Evolutionary conservation across 2,113 vertebrate genomes (phyloP).

Genomic region (Machaerirhynchus nigripectus): DNA sequence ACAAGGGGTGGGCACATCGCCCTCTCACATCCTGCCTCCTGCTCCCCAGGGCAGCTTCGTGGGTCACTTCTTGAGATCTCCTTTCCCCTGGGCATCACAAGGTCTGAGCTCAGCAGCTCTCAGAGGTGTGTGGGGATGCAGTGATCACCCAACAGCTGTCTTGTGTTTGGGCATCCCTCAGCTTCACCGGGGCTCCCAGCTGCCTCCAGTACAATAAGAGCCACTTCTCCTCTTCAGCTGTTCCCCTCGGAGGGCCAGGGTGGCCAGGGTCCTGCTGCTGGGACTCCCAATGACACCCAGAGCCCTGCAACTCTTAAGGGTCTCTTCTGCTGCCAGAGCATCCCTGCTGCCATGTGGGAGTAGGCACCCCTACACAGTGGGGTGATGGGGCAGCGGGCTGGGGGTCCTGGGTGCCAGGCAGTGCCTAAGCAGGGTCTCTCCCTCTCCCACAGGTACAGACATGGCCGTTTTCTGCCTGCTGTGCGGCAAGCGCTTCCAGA

Average conservation of each 20-base stretch:
- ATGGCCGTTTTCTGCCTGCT: slow-evolving; percentile 99
- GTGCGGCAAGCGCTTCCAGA: slow-evolving; percentile 96
- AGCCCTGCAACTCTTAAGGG: background rate
- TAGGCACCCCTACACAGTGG: background rate
- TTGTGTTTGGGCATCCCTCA: background rate
- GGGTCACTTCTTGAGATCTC: background rate
- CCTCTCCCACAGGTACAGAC: slow-evolving; percentile 81
- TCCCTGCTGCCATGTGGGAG: background rate
- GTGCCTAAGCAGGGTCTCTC: background rate
- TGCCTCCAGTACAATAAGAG: background rate
- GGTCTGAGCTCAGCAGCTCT: background rate
- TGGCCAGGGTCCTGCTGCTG: too few relatives aligned
- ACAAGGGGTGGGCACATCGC: fast-evolving
- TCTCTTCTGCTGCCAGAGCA: background rate
- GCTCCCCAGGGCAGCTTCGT: fast-evolving
- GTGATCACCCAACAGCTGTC: background rate
- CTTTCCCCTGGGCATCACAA: background rate
- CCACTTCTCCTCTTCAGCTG: background rate
- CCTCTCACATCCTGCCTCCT: background rate
- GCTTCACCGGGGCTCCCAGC: background rate
- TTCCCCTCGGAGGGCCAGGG: fast-evolving
- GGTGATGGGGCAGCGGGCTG: fast-evolving
- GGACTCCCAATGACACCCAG: background rate
- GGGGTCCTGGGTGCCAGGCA: background rate
- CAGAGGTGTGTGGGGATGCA: background rate